Conservation (phyloP, 2,797 vertebrate genomes). For the Falco biarmicus region DNA sequence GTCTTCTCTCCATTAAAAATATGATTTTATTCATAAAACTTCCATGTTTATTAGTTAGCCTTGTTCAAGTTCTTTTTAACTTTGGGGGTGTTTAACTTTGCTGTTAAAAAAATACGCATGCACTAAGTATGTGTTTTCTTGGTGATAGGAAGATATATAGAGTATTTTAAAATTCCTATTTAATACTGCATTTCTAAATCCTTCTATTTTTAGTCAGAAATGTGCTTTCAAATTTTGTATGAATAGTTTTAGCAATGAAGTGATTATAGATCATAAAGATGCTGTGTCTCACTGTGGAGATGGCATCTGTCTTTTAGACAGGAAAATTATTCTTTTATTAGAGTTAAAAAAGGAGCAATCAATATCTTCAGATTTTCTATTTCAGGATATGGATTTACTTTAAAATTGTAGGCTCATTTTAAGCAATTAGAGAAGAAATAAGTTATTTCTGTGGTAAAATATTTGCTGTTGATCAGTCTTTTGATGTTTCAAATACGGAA, state of each 20-base stretch:
- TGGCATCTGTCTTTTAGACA: slow-evolving; percentile 9
- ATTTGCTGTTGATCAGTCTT: slow-evolving; percentile 56
- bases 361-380: slow-evolving; percentile 46
- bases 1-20: neutral
- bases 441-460: slow-evolving; percentile 36
- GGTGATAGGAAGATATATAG: neutral
- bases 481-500: slow-evolving; percentile 12
- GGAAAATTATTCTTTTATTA: slow-evolving; percentile 42
- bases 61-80: neutral
- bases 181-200: neutral
- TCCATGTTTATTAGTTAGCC: neutral
- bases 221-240: slow-evolving; percentile 1
- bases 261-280: neutral
- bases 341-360: slow-evolving; percentile 28
- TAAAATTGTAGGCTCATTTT: slow-evolving; percentile 49
- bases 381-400: slow-evolving; percentile 52
- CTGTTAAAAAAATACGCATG: neutral
- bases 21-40: neutral
- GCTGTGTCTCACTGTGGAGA: neutral
- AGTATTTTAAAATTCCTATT: neutral
- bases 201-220: neutral
- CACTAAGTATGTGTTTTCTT: neutral
- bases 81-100: neutral
- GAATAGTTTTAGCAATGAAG: neutral
- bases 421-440: slow-evolving; percentile 39